These are phyloP conservation scores for Catostomus latipinnis DNA, from an alignment of 2,797 vertebrate species.

Conservation along the genomic window DNA sequence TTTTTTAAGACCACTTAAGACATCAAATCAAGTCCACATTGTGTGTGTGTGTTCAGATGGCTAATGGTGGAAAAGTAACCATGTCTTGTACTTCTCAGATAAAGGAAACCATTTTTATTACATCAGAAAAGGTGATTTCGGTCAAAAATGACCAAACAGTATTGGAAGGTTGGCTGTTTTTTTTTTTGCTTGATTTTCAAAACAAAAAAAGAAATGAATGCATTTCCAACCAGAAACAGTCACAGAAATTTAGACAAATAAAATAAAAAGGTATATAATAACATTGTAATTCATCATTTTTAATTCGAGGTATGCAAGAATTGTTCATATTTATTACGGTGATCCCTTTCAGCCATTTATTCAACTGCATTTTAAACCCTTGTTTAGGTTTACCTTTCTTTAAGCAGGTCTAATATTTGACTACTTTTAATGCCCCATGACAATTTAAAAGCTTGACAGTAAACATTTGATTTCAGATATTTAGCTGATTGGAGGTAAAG, in stretches of 20 bases:
- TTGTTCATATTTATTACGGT: not conserved
- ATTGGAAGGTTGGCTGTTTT: too few species aligned
- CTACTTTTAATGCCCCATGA: not conserved
- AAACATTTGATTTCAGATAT: slow-evolving; percentile 13
- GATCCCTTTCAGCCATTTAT: not conserved
- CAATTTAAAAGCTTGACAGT: slow-evolving; percentile 18
- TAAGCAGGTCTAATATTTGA: not conserved
- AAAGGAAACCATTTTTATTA: too few species aligned
- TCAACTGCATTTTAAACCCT: not conserved
- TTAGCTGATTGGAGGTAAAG: slow-evolving; percentile 54
- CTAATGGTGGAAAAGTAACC: too few species aligned
- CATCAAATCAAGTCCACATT: too few species aligned
- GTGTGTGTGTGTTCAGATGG: too few species aligned
- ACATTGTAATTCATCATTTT: slow-evolving; percentile 25
- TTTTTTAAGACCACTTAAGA: too few species aligned
- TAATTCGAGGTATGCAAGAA: slow-evolving; percentile 8
- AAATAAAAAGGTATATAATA: not conserved
- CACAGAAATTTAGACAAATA: not conserved
- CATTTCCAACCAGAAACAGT: not conserved
- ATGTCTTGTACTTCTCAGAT: too few species aligned
- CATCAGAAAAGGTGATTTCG: too few species aligned
- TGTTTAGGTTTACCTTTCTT: not conserved
- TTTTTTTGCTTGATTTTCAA: too few species aligned
- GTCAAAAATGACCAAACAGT: too few species aligned
- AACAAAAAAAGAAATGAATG: too few species aligned